These are phyloP conservation scores for Hirtodrosophila alboralis DNA, from an alignment of 2,888 invertebrate genomes.

Conservation along the genomic window DNA sequence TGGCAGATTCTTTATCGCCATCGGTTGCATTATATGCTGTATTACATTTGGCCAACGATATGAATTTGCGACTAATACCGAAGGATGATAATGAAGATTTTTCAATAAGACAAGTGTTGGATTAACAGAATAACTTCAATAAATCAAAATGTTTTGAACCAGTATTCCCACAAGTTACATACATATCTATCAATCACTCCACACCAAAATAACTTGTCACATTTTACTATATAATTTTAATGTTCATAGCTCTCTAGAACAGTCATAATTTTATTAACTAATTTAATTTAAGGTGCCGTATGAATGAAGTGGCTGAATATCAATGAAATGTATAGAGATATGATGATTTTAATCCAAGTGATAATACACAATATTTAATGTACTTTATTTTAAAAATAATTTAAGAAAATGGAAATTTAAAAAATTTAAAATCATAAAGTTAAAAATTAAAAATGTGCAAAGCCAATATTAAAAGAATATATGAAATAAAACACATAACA, in stretches of 20 bases:
- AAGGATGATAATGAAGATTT: constrained; percentile 86
- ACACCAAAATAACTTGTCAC: neutral
- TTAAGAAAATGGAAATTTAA: no score
- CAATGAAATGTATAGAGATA: no score
- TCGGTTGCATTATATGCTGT: constrained; percentile 92
- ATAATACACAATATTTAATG: no score
- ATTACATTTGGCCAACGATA: constrained; percentile 93
- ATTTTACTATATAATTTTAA: neutral
- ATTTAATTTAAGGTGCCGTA: no score
- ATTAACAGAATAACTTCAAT: constrained; percentile 20
- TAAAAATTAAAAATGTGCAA: no score
- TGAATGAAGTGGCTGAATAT: no score
- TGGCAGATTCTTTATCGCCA: constrained; percentile 90
- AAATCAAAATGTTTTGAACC: constrained; percentile 11
- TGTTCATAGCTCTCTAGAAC: neutral
- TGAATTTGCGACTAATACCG: constrained; percentile 86
- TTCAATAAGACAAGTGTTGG: constrained; percentile 79
- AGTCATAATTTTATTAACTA: constrained; percentile 4
- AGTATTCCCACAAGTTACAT: constrained; percentile 26
- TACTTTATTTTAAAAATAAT: no score
- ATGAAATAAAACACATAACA: no score
- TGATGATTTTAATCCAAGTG: no score
- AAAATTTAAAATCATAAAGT: no score
- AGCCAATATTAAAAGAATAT: no score
- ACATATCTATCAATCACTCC: constrained; percentile 2